Percentiles rank a stretch among this genome's conserved stretches.
Evolutionary conservation across 2,113 vertebrate species (phyloP).

Genomic region (Octodon degus): DNA sequence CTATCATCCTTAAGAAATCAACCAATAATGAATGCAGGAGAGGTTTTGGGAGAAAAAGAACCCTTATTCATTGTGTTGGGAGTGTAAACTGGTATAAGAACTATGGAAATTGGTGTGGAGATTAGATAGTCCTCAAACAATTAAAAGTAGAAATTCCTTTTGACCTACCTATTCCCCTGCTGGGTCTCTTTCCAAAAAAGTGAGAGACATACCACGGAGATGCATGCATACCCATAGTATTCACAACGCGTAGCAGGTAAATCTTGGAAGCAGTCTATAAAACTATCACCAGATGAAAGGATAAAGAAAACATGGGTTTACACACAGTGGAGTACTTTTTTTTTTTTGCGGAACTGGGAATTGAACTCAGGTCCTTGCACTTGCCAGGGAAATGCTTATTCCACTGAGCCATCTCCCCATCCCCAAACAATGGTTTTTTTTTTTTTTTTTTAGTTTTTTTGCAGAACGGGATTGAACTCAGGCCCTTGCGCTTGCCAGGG

Average conservation of each 20-base stretch:
- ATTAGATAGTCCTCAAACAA: not conserved
- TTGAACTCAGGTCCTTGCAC: too few relatives aligned
- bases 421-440: too few relatives aligned
- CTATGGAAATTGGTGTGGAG: not conserved
- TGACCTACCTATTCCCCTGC: not conserved
- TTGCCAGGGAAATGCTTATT: too few relatives aligned
- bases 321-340: not conserved
- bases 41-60: not conserved
- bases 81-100: not conserved
- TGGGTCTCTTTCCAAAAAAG: not conserved
- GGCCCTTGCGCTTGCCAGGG: too few relatives aligned
- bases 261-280: not conserved
- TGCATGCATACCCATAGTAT: not conserved
- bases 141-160: not conserved
- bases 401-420: too few relatives aligned
- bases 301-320: not conserved
- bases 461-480: too few relatives aligned
- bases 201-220: not conserved
- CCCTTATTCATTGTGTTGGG: not conserved
- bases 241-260: not conserved
- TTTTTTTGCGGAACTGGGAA: too few relatives aligned
- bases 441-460: too few relatives aligned
- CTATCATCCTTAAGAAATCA: not conserved
- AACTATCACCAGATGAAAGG: not conserved
- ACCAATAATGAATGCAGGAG: not conserved